Percentiles rank a stretch among this genome's conserved stretches.
Evolutionary conservation across 2,888 invertebrate species (phyloP).

Genomic region (Tachystola acroxantha): DNA sequence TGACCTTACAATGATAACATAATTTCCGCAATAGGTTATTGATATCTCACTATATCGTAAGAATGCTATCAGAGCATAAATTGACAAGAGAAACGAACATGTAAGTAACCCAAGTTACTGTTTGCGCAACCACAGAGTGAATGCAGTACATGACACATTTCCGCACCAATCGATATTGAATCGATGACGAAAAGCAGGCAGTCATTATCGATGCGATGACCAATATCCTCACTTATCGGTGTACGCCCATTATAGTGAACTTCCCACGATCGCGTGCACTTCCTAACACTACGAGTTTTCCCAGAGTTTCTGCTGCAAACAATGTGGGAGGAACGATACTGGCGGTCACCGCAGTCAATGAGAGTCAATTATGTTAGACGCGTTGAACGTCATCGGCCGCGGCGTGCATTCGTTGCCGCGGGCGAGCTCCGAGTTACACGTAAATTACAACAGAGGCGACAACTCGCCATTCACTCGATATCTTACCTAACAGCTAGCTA

Average conservation of each 20-base stretch:
- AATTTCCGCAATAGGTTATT: too few species aligned
- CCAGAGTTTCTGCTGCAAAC: slow-evolving; percentile 42
- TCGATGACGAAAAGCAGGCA: slow-evolving; percentile 32
- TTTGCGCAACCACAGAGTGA: slow-evolving; percentile 25
- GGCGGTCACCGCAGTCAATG: slow-evolving; percentile 48
- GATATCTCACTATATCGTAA: too few species aligned
- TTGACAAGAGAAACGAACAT: slow-evolving; percentile 13
- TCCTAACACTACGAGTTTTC: slow-evolving; percentile 25
- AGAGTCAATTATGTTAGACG: slow-evolving; percentile 53
- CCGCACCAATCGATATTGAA: slow-evolving; percentile 44
- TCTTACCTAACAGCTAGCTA: slow-evolving; percentile 51
- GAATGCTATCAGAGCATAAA: slow-evolving; percentile 6
- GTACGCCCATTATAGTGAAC: slow-evolving; percentile 9
- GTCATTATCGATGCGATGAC: slow-evolving; percentile 31
- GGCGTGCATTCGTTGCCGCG: slow-evolving; percentile 26
- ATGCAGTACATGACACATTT: slow-evolving; percentile 33
- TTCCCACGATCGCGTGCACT: slow-evolving; percentile 8
- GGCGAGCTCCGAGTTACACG: slow-evolving; percentile 38
- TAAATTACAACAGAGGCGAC: slow-evolving; percentile 53
- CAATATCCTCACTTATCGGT: slow-evolving; percentile 25
- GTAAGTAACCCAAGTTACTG: slow-evolving; percentile 17
- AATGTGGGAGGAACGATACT: slow-evolving; percentile 32
- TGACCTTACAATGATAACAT: slow-evolving; percentile 29
- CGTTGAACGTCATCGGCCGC: slow-evolving; percentile 37
- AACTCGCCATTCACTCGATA: slow-evolving; percentile 49